These are phyloP conservation scores for Plecturocebus donacophilus DNA, from an alignment of 2,113 vertebrate genomes.

Conservation along the genomic window DNA sequence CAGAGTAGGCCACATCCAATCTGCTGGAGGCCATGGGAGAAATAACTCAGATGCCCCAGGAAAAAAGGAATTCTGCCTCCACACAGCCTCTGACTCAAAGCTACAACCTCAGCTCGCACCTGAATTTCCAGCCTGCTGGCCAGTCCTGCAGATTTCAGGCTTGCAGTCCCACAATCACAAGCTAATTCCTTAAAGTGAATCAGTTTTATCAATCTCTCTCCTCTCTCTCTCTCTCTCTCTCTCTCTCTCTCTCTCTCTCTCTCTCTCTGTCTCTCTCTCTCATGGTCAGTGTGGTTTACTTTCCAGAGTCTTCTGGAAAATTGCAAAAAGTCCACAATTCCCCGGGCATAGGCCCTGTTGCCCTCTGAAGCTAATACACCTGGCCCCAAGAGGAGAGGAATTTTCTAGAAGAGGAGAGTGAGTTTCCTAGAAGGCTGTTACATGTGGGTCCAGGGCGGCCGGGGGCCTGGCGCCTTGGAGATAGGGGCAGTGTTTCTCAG, in stretches of 20 bases:
- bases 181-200: neutral
- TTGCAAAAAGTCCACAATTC: neutral
- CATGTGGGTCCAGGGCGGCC: accelerated
- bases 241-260: too few species aligned
- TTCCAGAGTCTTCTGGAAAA: neutral
- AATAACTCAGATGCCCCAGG: neutral
- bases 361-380: neutral
- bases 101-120: neutral
- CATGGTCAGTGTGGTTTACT: neutral
- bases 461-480: neutral
- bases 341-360: neutral
- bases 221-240: neutral
- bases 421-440: neutral
- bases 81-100: neutral
- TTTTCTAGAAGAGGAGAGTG: neutral
- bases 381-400: neutral
- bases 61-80: neutral
- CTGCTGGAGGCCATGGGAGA: neutral
- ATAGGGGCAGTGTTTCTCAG: accelerated
- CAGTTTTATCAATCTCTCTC: neutral
- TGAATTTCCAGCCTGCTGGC: neutral
- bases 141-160: neutral
- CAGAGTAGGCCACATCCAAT: neutral
- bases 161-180: neutral
- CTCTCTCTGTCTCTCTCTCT: neutral